Conservation (phyloP, 2,888 invertebrate species). For the Pseudococcus jackbeardsleyi region DNA sequence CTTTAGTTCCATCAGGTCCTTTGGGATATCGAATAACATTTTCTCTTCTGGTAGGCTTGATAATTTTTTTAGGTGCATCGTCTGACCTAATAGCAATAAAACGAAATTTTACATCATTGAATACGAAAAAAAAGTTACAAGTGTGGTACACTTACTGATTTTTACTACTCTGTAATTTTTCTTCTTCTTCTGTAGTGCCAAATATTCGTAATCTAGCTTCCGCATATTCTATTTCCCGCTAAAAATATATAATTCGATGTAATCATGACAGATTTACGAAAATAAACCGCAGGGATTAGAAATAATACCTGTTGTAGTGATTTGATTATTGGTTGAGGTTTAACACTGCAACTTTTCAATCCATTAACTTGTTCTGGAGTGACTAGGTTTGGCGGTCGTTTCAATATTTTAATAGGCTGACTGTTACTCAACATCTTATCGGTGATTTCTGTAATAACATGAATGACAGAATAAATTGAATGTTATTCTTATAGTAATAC, state of each 20-base stretch:
- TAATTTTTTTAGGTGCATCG: slow-evolving; percentile 63
- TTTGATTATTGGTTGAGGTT: slow-evolving; percentile 81
- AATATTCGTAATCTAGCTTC: slow-evolving; percentile 91
- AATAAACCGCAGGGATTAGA: neutral
- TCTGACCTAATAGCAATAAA: slow-evolving; percentile 16
- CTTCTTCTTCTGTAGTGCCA: slow-evolving; percentile 73
- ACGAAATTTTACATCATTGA: neutral
- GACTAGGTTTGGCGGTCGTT: slow-evolving; percentile 74
- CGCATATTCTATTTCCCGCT: slow-evolving; percentile 94
- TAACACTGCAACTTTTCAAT: slow-evolving; percentile 77
- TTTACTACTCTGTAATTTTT: slow-evolving; percentile 60
- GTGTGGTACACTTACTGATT: slow-evolving; percentile 27
- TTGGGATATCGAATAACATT: slow-evolving; percentile 78
- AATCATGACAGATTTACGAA: neutral
- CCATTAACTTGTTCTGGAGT: slow-evolving; percentile 72
- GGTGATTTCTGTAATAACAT: neutral
- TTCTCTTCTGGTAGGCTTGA: slow-evolving; percentile 71
- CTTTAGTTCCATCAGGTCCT: slow-evolving; percentile 84
- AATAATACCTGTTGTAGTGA: slow-evolving; percentile 77
- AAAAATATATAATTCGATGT: slow-evolving; percentile 65
- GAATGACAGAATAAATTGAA: no score
- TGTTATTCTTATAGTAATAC: no score
- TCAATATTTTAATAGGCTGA: slow-evolving; percentile 87
- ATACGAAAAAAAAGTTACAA: neutral
- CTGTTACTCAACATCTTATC: slow-evolving; percentile 58